Evolutionary conservation across 2,113 vertebrate genomes (phyloP), one percentile per base, ranked within the genome.

Genomic region (Erpornis zantholeuca): DNA sequence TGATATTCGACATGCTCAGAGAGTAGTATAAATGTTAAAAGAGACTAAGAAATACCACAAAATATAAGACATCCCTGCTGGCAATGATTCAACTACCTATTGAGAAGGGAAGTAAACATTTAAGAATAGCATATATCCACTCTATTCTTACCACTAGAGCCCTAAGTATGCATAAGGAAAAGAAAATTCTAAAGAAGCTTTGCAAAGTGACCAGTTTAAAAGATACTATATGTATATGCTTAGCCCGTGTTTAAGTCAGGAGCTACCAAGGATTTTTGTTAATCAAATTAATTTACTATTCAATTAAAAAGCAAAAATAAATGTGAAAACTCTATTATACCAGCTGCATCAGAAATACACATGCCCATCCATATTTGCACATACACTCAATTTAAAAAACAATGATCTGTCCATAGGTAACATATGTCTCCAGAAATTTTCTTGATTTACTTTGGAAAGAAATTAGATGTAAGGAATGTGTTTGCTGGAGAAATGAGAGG

Each of bases 261-360:
- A 90, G 29, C 16, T 47, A 79, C 20, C 12, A 31, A 50, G 38
- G 29, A 66, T 59, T 94, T 95, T 94, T 96, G 91, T 91, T 90
- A 89, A 95, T 95, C 82, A 95, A 94, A 92, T 92, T 83, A 93
- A 95, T 95, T 96, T 97, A 91, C 63, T 89, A 76, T 85, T 88
- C 63, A 95, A 97, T 96, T 97, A 97, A 92, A 97, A 96, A 93
- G 49, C 45, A 87, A 91, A 91, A 96, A 64, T 50, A 36, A 92
- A 94, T 77, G 38, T 82, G 79, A 95, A 96, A 96, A 33, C 47
- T 85, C 76, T 71, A n/a, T 91, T 91, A 78, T 27, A 75, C 15
- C 38, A 84, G 20, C 77, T 82, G 44, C 60, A 44, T 38, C 33
- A 76, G 42, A 90, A 94, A 63, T 11, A 45, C 33, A 13, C 20